Conservation (phyloP, 2,888 invertebrate genomes). For the Pseudococcus jackbeardsleyi region DNA sequence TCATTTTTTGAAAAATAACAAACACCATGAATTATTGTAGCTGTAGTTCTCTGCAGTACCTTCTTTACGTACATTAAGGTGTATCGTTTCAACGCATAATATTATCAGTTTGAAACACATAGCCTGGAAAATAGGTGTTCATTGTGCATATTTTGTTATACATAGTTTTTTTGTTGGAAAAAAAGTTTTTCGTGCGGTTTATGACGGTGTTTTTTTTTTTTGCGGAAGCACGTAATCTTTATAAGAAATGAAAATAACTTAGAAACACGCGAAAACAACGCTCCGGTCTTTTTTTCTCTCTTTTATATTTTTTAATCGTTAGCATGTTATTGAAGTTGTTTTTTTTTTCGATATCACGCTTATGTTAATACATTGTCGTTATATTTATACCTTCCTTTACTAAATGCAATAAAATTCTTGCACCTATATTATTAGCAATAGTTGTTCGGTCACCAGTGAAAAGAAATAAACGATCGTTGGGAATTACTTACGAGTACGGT, state of each 20-base stretch:
- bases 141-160: neutral
- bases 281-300: slow-evolving; percentile 17
- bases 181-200: slow-evolving; percentile 30
- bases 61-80: no score
- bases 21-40: no score
- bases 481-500: neutral
- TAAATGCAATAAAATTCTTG: slow-evolving; percentile 58
- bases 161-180: neutral
- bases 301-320: slow-evolving; percentile 25
- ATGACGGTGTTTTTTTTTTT: slow-evolving; percentile 16
- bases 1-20: no score
- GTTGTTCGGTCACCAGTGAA: slow-evolving; percentile 27
- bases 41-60: no score
- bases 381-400: slow-evolving; percentile 54
- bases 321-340: slow-evolving; percentile 55
- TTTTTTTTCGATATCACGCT: slow-evolving; percentile 50
- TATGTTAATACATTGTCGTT: slow-evolving; percentile 56
- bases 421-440: slow-evolving; percentile 58
- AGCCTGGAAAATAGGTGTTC: neutral
- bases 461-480: slow-evolving; percentile 24
- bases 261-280: slow-evolving; percentile 46
- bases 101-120: slow-evolving; percentile 6
- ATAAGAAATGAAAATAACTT: slow-evolving; percentile 41
- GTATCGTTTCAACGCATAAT: neutral
- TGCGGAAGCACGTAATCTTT: slow-evolving; percentile 42